These are phyloP conservation scores for Sphaerodactylus townsendi DNA, from an alignment of 2,113 vertebrate species.

Conservation along the genomic window DNA sequence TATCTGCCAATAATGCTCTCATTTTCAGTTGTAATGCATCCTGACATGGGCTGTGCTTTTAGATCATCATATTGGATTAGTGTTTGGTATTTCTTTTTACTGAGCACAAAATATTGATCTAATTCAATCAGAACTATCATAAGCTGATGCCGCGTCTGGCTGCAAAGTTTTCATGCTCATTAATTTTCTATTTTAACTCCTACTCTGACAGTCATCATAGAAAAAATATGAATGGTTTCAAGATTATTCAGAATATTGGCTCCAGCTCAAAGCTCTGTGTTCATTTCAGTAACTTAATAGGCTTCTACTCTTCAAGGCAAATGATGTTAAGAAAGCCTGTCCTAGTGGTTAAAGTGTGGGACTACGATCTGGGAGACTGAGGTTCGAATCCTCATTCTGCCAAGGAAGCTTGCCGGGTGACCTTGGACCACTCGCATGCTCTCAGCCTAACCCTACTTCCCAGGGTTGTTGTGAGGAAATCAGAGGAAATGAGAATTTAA, in stretches of 20 bases:
- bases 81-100: not conserved
- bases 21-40: slow-evolving; percentile 22
- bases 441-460: no score
- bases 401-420: no score
- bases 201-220: slow-evolving; percentile 1
- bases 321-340: not conserved
- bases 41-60: not conserved
- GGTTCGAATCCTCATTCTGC: no score
- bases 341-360: no score
- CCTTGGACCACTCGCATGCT: no score
- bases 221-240: slow-evolving; percentile 22
- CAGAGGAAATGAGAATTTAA: no score
- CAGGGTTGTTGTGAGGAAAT: no score
- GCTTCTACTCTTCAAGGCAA: not conserved
- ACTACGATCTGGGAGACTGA: no score
- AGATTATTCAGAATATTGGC: not conserved
- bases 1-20: slow-evolving; percentile 43
- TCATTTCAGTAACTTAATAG: not conserved
- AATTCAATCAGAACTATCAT: slow-evolving; percentile 22
- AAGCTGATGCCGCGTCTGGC: not conserved
- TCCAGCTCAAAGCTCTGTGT: not conserved
- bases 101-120: slow-evolving; percentile 10
- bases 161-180: not conserved
- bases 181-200: not conserved
- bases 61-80: not conserved